Evolutionary conservation across 2,797 vertebrate genomes (phyloP), one percentile per base, ranked within the genome.

Genomic region (Pseudochirops cupreus): DNA sequence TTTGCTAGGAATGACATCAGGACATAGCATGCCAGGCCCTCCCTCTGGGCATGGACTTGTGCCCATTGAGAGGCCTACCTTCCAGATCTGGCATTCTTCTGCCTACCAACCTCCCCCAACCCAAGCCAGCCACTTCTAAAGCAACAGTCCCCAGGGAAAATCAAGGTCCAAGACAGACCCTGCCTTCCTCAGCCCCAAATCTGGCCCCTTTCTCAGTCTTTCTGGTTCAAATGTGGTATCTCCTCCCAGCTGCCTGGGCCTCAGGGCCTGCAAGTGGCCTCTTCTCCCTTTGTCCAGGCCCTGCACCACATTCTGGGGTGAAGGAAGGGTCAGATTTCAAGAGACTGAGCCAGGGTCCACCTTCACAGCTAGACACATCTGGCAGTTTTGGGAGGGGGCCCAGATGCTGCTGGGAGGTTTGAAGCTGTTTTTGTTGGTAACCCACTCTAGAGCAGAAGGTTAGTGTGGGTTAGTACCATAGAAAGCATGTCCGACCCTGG

Each of bases 401-500:
- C 4, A 87, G 94, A 10, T 46, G 50, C 92, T 56, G 39, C 13
- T 91, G 39, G 12, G 2, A 95, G 28, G 89, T 91, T 94, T 50
- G 96, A 89, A 33, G 33, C 52, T 94, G n/a, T 11, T 93, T 1
- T 92, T 91, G 0, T 28, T 93, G 18, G 62, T 31, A 9, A 93
- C 4, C 92, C 39, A 52, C 52, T 52, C 59, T 93, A 95, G 94
- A 95, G 50, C 54, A 95, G 94, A 94, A 92, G 50, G 7, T 92
- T 6, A 90, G 59, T 74, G 3, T 11, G 90, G 91, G 92, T n/a
- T 13, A 95, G 93, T 97, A 94, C 28, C 56, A 97, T 91, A 54
- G 82, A 96, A 98, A 97, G 7, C 97, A 98, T 54, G 46, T 28
- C 3, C 89, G 93, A 33, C 74, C 46, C 92, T 96, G 57, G 95